Evolutionary conservation across 2,797 vertebrate genomes (phyloP).

Genomic region (Graptemys geographica): DNA sequence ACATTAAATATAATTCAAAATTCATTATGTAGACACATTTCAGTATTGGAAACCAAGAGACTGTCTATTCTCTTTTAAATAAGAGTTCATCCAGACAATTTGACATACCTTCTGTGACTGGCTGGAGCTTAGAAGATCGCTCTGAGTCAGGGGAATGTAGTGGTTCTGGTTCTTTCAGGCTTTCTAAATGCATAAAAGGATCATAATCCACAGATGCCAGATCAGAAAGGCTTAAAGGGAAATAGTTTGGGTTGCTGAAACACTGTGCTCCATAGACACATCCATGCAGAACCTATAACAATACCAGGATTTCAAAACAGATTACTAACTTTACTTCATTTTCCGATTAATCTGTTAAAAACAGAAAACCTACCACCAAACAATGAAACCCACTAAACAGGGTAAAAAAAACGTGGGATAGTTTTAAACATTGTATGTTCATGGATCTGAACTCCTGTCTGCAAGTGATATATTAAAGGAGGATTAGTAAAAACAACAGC

Average conservation of each 20-base stretch:
- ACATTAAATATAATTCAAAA: slow-evolving; percentile 1
- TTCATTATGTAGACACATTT: slow-evolving; percentile 2
- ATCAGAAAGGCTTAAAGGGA: slow-evolving; percentile 95
- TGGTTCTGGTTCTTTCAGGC: slow-evolving; percentile 95
- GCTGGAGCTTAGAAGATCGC: slow-evolving; percentile 96
- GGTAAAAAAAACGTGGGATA: background rate
- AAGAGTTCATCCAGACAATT: slow-evolving; percentile 37
- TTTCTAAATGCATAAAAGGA: slow-evolving; percentile 95
- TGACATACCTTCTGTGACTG: slow-evolving; percentile 93
- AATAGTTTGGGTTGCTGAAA: slow-evolving; percentile 94
- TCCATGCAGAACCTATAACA: slow-evolving; percentile 92
- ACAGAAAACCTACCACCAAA: background rate
- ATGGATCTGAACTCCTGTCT: background rate
- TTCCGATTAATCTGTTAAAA: background rate
- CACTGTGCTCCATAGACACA: slow-evolving; percentile 98
- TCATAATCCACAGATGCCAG: slow-evolving; percentile 93
- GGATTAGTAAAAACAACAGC: background rate
- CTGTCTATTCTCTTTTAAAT: background rate
- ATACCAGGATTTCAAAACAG: background rate
- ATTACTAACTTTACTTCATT: slow-evolving; percentile 2
- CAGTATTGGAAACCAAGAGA: slow-evolving; percentile 28
- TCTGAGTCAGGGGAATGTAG: slow-evolving; percentile 98
- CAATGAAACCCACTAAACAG: background rate
- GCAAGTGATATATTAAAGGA: background rate
- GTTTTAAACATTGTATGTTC: background rate